Percentiles rank a stretch among this genome's conserved stretches.
Conservation (phyloP, 2,113 vertebrate species). For the Bettongia penicillata region DNA sequence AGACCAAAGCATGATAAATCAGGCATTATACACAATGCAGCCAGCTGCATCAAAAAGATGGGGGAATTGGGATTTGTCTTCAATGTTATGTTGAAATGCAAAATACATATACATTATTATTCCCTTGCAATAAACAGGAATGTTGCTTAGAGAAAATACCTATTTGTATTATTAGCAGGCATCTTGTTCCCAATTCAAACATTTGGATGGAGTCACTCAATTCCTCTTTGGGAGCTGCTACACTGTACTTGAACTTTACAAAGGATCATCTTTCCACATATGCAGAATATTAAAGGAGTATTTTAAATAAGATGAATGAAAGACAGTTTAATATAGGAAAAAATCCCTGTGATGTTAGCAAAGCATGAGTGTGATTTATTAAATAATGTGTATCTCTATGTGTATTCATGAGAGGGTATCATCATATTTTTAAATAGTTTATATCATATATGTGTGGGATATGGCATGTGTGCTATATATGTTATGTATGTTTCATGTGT, state of each 20-base stretch:
- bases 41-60: conserved; percentile 53
- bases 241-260: conserved; percentile 46
- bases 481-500: conserved; percentile 18
- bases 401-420: neutral
- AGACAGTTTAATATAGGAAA: conserved; percentile 25
- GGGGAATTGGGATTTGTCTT: conserved; percentile 61
- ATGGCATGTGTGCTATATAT: neutral
- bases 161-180: conserved; percentile 45
- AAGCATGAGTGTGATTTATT: neutral
- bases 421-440: neutral
- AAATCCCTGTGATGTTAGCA: conserved; percentile 25
- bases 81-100: conserved; percentile 62
- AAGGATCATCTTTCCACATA: conserved; percentile 42
- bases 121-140: conserved; percentile 49
- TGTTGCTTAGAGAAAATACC: conserved; percentile 51
- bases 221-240: conserved; percentile 36
- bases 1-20: conserved; percentile 3
- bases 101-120: conserved; percentile 37
- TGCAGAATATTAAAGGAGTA: conserved; percentile 35
- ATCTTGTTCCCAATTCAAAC: conserved; percentile 48
- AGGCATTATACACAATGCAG: conserved; percentile 37
- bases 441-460: neutral
- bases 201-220: conserved; percentile 20
- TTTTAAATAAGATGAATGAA: conserved; percentile 21
- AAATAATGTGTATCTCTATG: neutral